Evolutionary conservation across 2,888 invertebrate species (phyloP).

Genomic region (Drosophila conformis): DNA sequence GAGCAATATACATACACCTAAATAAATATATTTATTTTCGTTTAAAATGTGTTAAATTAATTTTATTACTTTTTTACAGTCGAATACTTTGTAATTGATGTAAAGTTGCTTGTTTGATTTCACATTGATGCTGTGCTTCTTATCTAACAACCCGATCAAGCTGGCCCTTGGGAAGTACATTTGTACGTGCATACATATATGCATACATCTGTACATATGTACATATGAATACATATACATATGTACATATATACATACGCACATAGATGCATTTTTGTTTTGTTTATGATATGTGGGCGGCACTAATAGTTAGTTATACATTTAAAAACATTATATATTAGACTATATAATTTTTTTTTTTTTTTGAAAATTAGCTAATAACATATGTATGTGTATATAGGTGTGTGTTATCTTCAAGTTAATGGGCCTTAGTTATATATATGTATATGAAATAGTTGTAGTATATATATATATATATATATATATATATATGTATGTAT

Average conservation of each 20-base stretch:
- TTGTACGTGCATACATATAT: not conserved
- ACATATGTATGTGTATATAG: constrained; percentile 1
- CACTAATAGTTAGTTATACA: constrained; percentile 17
- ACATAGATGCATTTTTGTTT: no score
- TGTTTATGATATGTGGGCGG: constrained; percentile 32
- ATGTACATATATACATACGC: constrained; percentile 1
- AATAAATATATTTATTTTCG: constrained; percentile 5
- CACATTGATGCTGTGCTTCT: constrained; percentile 58
- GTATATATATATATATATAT: not conserved
- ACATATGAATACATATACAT: not conserved
- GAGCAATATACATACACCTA: constrained; percentile 44
- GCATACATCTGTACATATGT: not conserved
- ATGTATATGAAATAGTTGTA: constrained; percentile 8
- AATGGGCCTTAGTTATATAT: not conserved
- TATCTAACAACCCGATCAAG: constrained; percentile 54
- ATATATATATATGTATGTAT: not conserved
- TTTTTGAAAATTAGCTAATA: constrained; percentile 7
- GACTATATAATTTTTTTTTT: not conserved
- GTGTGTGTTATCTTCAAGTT: not conserved
- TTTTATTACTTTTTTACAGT: constrained; percentile 46
- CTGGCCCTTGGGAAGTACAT: constrained; percentile 10
- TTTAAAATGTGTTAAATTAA: constrained; percentile 19
- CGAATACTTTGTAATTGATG: constrained; percentile 59
- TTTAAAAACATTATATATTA: constrained; percentile 9
- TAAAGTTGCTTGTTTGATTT: constrained; percentile 48